Conservation (phyloP, 2,888 invertebrate genomes). For the Penaeus monodon region DNA sequence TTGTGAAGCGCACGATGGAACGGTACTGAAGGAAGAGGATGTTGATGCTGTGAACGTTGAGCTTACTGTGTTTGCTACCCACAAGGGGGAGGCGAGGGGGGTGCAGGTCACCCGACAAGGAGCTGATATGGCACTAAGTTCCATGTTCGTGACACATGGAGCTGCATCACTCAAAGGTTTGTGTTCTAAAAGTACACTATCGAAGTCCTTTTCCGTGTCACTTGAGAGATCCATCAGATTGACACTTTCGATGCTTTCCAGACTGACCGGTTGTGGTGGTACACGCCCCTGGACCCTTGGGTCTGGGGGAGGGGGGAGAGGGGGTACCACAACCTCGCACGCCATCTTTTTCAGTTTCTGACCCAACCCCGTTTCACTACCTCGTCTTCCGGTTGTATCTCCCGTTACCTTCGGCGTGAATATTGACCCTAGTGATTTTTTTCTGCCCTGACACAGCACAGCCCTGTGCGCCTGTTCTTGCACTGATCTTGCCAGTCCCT, state of each 20-base stretch:
- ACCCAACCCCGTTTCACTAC: conserved; percentile 44
- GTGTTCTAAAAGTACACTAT: conserved; percentile 9
- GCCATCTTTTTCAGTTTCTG: conserved; percentile 50
- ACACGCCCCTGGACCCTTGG: conserved; percentile 20
- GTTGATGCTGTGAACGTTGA: conserved; percentile 20
- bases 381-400: conserved; percentile 25
- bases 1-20: conserved; percentile 3
- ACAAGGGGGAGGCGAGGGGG: conserved; percentile 51
- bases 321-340: conserved; percentile 38
- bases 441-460: conserved; percentile 1
- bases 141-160: conserved; percentile 35
- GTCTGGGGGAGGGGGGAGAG: conserved; percentile 42
- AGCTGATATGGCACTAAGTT: conserved; percentile 23
- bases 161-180: not conserved
- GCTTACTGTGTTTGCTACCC: conserved; percentile 45
- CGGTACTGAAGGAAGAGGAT: conserved; percentile 18
- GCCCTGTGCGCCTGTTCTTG: not conserved
- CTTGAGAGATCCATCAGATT: conserved; percentile 52
- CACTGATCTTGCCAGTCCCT: too few species aligned
- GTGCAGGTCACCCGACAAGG: conserved; percentile 13
- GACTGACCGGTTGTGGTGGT: conserved; percentile 31
- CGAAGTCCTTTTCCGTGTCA: conserved; percentile 30
- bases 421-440: conserved; percentile 14
- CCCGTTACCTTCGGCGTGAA: not conserved
- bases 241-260: conserved; percentile 47